These are phyloP conservation scores for Hylomyscus alleni DNA, from an alignment of 2,797 vertebrate genomes.

Conservation along the genomic window DNA sequence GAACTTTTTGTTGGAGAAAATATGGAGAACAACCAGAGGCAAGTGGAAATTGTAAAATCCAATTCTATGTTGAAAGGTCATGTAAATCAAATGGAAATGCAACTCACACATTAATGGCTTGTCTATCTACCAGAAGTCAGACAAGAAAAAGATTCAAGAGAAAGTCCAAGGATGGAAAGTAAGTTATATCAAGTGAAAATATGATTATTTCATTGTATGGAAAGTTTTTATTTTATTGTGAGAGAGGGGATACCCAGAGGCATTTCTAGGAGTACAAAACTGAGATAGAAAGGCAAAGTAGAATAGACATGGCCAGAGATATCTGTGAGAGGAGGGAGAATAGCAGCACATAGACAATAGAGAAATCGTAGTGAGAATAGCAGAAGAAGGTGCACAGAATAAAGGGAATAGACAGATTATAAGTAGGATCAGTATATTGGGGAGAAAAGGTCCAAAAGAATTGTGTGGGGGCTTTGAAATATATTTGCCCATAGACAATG, in stretches of 20 bases:
- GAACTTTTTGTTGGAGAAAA: slow-evolving; percentile 82
- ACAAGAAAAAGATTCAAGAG: slow-evolving; percentile 93
- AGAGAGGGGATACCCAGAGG: not conserved
- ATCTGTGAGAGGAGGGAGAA: not conserved
- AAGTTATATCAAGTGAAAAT: slow-evolving; percentile 47
- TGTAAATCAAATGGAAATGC: not conserved
- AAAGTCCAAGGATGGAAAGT: slow-evolving; percentile 93
- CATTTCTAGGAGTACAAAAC: not conserved
- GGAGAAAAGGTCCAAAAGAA: too few species aligned
- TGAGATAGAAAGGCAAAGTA: not conserved
- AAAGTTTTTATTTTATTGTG: not conserved
- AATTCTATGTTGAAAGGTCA: not conserved
- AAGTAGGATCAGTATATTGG: not conserved
- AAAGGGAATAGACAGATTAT: not conserved
- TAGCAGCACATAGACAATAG: not conserved
- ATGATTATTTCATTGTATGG: not conserved
- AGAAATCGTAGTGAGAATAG: not conserved
- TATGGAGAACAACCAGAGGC: slow-evolving; percentile 87
- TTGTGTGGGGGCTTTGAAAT: too few species aligned
- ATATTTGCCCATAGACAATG: not conserved
- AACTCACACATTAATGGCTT: slow-evolving; percentile 57
- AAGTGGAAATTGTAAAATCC: slow-evolving; percentile 74
- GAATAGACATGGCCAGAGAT: too few species aligned
- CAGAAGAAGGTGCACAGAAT: not conserved
- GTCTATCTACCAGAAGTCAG: slow-evolving; percentile 90